These are phyloP conservation scores for Peromyscus maniculatus DNA, from an alignment of 2,113 vertebrate genomes.

Conservation along the genomic window DNA sequence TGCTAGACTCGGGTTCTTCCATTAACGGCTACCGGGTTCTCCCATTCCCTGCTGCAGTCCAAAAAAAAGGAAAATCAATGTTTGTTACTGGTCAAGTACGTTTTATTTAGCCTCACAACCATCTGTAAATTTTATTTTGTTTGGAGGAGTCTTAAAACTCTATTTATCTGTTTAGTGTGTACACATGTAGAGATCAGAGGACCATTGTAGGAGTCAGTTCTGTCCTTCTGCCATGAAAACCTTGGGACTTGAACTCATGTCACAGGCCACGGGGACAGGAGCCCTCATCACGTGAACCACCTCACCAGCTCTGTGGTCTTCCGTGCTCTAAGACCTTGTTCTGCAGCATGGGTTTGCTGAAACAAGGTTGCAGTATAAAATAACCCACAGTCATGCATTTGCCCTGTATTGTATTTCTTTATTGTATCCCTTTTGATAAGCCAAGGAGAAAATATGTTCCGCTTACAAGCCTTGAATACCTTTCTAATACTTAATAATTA, in stretches of 20 bases:
- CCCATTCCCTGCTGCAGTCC: not conserved
- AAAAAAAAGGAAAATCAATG: not conserved
- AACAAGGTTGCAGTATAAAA: not conserved
- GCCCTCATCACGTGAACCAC: not conserved
- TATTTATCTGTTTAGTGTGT: not conserved
- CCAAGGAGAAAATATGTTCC: not conserved
- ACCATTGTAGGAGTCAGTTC: not conserved
- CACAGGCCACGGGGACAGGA: not conserved
- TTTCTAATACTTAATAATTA: not conserved
- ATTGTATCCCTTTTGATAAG: not conserved
- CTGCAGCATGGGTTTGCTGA: not conserved
- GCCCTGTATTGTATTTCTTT: not conserved
- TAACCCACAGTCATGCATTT: not conserved
- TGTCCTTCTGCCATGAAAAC: not conserved
- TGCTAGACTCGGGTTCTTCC: not conserved
- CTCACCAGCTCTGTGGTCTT: not conserved
- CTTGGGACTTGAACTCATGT: not conserved
- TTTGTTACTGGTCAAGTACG: not conserved
- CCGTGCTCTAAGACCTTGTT: not conserved
- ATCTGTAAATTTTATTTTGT: not conserved
- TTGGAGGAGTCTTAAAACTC: not conserved
- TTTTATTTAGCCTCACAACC: not conserved
- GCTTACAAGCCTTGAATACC: not conserved
- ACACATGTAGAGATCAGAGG: not conserved
- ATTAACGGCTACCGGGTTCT: not conserved